A percentile compares a stretch with the other conserved stretches of the same genome.
Conservation (phyloP, 2,888 invertebrate genomes). For the Cerastoderma edule region DNA sequence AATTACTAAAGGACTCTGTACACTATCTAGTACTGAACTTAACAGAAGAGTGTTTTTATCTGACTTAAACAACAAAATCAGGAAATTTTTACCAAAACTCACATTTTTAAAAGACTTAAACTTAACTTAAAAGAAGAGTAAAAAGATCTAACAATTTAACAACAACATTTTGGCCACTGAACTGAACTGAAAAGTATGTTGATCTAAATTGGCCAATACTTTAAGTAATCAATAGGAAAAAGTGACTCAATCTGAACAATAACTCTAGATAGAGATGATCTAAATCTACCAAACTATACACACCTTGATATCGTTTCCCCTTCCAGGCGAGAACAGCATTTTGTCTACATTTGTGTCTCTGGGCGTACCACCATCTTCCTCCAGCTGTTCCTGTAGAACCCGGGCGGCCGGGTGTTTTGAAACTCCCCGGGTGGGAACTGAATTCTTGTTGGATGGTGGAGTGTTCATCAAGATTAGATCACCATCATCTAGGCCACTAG, state of each 20-base stretch:
- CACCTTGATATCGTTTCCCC: slow-evolving; percentile 52
- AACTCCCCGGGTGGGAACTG: slow-evolving; percentile 34
- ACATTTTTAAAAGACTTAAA: no score
- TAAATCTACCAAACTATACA: neutral
- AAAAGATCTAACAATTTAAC: no score
- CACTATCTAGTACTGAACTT: neutral
- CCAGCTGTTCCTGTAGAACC: slow-evolving; percentile 70
- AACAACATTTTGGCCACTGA: no score
- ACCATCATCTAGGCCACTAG: slow-evolving; percentile 55
- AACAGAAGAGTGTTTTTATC: neutral
- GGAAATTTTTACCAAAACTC: no score
- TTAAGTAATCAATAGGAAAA: no score
- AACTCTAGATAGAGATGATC: neutral
- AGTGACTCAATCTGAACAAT: no score
- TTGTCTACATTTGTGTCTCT: slow-evolving; percentile 51
- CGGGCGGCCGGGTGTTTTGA: slow-evolving; percentile 73
- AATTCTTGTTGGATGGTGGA: slow-evolving; percentile 59
- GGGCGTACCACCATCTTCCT: slow-evolving; percentile 60
- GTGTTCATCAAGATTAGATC: slow-evolving; percentile 75
- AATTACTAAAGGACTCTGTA: no score
- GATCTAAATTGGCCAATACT: no score
- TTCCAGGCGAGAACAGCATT: slow-evolving; percentile 50
- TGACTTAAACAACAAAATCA: neutral
- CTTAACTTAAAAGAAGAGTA: no score
- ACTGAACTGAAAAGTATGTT: no score